These are phyloP conservation scores for Anas bahamensis DNA, from an alignment of 2,797 vertebrate genomes.

Conservation along the genomic window DNA sequence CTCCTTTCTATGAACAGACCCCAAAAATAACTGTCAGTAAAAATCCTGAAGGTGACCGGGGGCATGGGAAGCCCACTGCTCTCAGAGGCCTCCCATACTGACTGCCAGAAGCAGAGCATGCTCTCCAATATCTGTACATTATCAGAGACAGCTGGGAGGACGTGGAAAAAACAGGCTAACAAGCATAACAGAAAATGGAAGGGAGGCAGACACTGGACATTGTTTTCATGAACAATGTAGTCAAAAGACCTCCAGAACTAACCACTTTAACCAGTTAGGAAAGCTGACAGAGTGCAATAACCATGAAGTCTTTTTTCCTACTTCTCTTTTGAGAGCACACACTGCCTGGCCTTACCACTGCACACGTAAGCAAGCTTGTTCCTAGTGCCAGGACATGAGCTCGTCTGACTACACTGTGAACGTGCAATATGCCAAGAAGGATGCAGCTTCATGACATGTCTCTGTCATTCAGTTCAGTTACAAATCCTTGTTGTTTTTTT, in stretches of 20 bases:
- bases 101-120: not conserved
- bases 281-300: not conserved
- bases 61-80: not conserved
- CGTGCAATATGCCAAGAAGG: too few relatives aligned
- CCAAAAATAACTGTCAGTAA: not conserved
- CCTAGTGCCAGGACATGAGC: not conserved
- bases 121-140: not conserved
- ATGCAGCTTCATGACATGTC: not conserved
- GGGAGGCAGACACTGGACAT: not conserved
- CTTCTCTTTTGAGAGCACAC: not conserved
- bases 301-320: not conserved
- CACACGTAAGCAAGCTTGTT: not conserved
- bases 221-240: not conserved
- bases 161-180: not conserved
- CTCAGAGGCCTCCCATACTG: not conserved
- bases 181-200: not conserved
- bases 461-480: not conserved
- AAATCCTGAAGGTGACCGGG: not conserved
- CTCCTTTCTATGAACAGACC: not conserved
- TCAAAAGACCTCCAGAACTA: not conserved
- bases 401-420: not conserved
- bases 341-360: not conserved
- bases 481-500: not conserved
- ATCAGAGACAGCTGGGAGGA: not conserved
- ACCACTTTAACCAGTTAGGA: not conserved